phyloP scores from a whole-genome alignment of 2,797 vertebrate genomes.

The Nyctibius grandis region DNA sequence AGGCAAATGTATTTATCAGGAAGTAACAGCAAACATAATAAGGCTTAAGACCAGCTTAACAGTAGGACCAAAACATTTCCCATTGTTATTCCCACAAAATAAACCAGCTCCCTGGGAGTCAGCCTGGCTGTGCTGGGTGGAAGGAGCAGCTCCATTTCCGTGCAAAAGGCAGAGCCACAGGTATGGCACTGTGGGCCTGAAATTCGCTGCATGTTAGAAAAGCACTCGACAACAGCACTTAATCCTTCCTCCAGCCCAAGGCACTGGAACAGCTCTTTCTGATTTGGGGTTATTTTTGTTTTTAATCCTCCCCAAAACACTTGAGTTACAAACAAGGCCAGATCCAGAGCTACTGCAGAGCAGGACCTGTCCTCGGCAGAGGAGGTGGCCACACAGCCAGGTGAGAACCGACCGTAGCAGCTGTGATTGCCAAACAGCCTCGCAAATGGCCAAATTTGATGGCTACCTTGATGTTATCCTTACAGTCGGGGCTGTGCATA shows the following conservation, averaged over 20 bases:
- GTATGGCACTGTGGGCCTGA: not conserved
- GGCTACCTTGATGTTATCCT: not conserved
- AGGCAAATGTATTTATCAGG: not conserved
- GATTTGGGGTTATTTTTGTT: not conserved
- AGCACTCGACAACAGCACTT: rapidly evolving
- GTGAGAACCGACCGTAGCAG: not conserved
- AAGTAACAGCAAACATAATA: not conserved
- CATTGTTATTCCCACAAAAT: not conserved
- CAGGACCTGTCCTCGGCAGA: not conserved
- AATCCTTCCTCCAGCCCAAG: not conserved
- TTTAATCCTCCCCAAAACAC: not conserved
- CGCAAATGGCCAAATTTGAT: not conserved
- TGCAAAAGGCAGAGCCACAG: not conserved
- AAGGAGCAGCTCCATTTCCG: not conserved
- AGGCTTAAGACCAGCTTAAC: not conserved
- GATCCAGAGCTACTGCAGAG: not conserved
- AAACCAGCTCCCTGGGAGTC: not conserved
- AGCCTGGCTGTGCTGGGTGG: not conserved
- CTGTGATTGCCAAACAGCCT: not conserved
- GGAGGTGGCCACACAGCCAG: not conserved
- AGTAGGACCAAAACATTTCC: not conserved
- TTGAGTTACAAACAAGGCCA: not conserved
- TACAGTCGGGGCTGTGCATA: not conserved
- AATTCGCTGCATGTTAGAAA: rapidly evolving
- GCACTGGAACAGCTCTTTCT: no score